These are phyloP conservation scores for Samia ricini DNA, from an alignment of 1,140 invertebrate species.

Conservation along the genomic window DNA sequence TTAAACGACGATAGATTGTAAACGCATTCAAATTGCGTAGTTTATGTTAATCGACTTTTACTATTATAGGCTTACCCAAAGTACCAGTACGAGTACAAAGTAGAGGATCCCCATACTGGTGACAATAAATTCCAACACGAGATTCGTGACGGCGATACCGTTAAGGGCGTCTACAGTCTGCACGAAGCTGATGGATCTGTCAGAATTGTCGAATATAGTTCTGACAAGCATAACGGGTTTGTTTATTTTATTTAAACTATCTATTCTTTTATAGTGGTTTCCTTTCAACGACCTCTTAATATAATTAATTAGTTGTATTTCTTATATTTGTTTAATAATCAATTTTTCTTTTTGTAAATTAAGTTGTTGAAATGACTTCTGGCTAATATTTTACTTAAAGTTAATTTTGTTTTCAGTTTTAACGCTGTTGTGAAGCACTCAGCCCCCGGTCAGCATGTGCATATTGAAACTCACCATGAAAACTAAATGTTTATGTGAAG, in stretches of 20 bases:
- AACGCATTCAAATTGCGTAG: conserved; percentile 17
- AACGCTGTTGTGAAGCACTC: conserved; percentile 67
- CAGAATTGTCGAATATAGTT: conserved; percentile 79
- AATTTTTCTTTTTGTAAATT: neutral
- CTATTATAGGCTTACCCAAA: conserved; percentile 78
- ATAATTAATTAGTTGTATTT: too few species aligned
- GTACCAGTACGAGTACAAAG: conserved; percentile 80
- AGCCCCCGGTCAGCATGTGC: conserved; percentile 55
- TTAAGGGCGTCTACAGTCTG: conserved; percentile 79
- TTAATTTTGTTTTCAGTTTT: conserved; percentile 47
- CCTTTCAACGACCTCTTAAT: too few species aligned
- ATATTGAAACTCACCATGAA: conserved; percentile 61
- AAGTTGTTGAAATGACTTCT: too few species aligned
- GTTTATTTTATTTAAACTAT: neutral
- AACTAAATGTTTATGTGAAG: conserved; percentile 36
- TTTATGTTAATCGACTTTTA: conserved; percentile 30
- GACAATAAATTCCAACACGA: conserved; percentile 81
- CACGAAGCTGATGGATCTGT: conserved; percentile 79
- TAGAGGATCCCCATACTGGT: conserved; percentile 79
- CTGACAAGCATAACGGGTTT: conserved; percentile 73
- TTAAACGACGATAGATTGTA: conserved; percentile 44
- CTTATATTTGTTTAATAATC: neutral
- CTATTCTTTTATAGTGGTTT: too few species aligned
- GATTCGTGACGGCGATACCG: conserved; percentile 79
- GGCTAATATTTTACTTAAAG: neutral